Evolutionary conservation across 2,113 vertebrate species (phyloP).

Genomic region (Cnemophilus loriae): DNA sequence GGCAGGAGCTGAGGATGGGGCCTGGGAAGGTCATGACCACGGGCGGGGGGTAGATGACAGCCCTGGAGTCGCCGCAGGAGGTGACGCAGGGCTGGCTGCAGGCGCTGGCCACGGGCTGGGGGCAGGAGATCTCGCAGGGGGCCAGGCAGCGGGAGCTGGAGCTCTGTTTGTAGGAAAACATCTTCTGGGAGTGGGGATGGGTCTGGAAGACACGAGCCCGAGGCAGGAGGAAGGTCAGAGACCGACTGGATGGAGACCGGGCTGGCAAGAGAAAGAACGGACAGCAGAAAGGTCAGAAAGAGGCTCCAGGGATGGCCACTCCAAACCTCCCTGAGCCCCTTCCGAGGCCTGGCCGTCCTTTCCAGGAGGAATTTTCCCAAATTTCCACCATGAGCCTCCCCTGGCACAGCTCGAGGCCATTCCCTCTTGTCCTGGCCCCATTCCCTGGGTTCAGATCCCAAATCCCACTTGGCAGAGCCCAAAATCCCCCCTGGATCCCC

Average conservation of each 20-base stretch:
- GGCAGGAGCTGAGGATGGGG: conserved; percentile 26
- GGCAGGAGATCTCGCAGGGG: background rate
- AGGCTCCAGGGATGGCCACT: too few species aligned
- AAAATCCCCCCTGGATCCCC: too few species aligned
- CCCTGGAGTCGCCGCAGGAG: background rate
- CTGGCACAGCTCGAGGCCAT: too few species aligned
- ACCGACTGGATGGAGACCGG: fast-evolving
- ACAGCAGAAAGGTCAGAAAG: fast-evolving
- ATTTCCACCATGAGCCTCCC: too few species aligned
- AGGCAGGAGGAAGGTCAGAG: background rate
- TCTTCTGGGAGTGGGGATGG: background rate
- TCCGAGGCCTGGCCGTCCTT: too few species aligned
- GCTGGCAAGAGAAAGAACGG: background rate
- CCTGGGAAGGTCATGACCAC: conserved; percentile 23
- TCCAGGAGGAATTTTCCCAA: too few species aligned
- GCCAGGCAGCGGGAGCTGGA: background rate
- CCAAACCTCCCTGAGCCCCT: too few species aligned
- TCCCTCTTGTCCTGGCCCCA: too few species aligned
- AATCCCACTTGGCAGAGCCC: too few species aligned
- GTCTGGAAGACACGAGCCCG: background rate
- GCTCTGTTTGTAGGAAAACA: background rate
- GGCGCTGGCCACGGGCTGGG: background rate
- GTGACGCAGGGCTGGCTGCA: background rate
- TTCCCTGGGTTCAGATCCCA: too few species aligned
- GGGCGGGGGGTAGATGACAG: background rate